Evolutionary conservation across 2,113 vertebrate genomes (phyloP), one percentile per base, ranked within the genome.

Genomic region (Edolisoma coerulescens): DNA sequence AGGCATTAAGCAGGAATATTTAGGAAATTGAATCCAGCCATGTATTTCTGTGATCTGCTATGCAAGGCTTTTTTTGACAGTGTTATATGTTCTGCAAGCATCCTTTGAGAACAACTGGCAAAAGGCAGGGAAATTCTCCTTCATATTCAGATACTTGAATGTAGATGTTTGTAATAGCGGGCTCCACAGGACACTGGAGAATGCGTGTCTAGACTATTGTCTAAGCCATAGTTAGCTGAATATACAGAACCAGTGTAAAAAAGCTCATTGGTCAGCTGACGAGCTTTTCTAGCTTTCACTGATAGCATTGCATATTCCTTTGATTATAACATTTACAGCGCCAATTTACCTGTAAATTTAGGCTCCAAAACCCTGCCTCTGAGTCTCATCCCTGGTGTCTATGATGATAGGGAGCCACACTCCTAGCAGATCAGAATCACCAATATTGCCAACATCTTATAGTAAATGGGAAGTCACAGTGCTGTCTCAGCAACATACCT

Each of bases 101-200:
- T 33, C 22, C 65, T 20, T 50, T 73, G 33, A 90, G 35, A 87
- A n/a, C 2, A 69, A 50, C 7, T 33, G 30, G 13, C 42, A 69
- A 73, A 74, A 60, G 13, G 12, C 14, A 56, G 2, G 52, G 17
- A 54, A 87, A 56, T 42, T 64, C 6, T 77, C 6, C 17, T 68
- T 93, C 37, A 37, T 26, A 77, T 74, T 52, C 60, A 56, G 44
- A 23, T 1, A 6, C 2, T 71, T 60, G 77, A 41, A 69, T 52
- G 4, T 21, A 39, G 37, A 8, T 28, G 3, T 7, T 52, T 54
- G 8, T 35, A 63, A 59, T 35, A 32, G 33, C 0, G 0, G 3
- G 4, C 3, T 54, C 11, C 68, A 26, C 21, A 79, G 11, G 33
- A 12, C 10, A 33, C 4, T 60, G 47, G 6, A 60, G 68, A 30